Evolutionary conservation across 2,888 invertebrate genomes (phyloP), one percentile per base, ranked within the genome.

Genomic region (Hyppa rectilinea): DNA sequence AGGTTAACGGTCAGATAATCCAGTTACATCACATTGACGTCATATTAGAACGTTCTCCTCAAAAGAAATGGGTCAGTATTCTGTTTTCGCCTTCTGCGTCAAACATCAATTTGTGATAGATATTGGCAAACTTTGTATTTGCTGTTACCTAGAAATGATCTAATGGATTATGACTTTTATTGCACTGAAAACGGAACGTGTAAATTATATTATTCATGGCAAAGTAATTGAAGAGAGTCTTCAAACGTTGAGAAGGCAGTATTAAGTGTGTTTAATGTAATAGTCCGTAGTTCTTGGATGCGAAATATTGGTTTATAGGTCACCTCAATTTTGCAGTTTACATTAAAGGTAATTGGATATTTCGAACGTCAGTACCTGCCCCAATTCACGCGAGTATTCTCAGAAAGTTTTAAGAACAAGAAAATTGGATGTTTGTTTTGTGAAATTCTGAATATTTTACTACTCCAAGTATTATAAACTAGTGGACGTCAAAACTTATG

Each of bases 41-140:
- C 95, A 95, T 79, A 75, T 47, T 75, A 53, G 79, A 85, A 86
- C 87, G 88, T 85, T 87, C 88, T 85, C 85, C 89, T 89, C 88
- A 85, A 88, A 90, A 91, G 90, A 95, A 93, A 93, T 94, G 92
- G 95, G 94, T 91, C 94, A 92, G 85, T 87, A 90, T 90, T 90
- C 89, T 85, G 89, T 90, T 92, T 93, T 92, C 87, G 89, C 84
- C 81, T 80, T 88, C 88, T 90, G 88, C 93, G 92, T 93, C 93
- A 93, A 88, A 84, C 89, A 86, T 86, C 86, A 85, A 88, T 87
- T 82, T 70, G 68, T 71, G 72, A 85, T 86, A 80, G 72, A 84
- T 76, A 82, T 82, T 81, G 67, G 78, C 82, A 78, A 83, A 75
- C 68, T 78, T n/a, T 82, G 71, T 71, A 61, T 83, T 84, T 88